Evolutionary conservation across 2,888 invertebrate genomes (phyloP).

Genomic region (Apotomis betuletana): DNA sequence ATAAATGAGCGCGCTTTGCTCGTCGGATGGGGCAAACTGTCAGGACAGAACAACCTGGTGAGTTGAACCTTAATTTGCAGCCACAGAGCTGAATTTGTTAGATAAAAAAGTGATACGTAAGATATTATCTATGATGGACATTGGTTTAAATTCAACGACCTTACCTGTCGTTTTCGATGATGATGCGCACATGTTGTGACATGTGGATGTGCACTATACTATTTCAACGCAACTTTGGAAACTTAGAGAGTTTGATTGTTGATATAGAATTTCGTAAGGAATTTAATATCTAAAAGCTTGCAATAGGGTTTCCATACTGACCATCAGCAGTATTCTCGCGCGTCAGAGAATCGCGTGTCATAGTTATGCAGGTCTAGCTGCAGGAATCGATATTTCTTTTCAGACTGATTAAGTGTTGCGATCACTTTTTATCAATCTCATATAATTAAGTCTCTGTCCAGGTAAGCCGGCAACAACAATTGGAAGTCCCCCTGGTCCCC

Average conservation of each 20-base stretch:
- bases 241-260: no score
- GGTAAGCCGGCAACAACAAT: constrained; percentile 85
- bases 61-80: constrained; percentile 45
- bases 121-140: constrained; percentile 34
- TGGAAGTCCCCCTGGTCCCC: constrained; percentile 87
- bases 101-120: not conserved
- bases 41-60: constrained; percentile 80
- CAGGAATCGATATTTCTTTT: no score
- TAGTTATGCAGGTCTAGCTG: no score
- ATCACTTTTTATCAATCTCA: no score
- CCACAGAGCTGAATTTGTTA: not conserved
- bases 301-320: no score
- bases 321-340: no score
- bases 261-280: no score
- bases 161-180: constrained; percentile 30
- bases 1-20: constrained; percentile 83
- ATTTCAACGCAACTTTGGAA: no score
- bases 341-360: no score
- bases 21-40: constrained; percentile 90
- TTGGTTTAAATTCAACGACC: constrained; percentile 35
- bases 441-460: constrained; percentile 49
- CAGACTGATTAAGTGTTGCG: no score
- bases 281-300: no score
- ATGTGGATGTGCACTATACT: not conserved
- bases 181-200: constrained; percentile 12